Conservation (phyloP, 2,888 invertebrate genomes). For the Archaeoteleia sp. region DNA sequence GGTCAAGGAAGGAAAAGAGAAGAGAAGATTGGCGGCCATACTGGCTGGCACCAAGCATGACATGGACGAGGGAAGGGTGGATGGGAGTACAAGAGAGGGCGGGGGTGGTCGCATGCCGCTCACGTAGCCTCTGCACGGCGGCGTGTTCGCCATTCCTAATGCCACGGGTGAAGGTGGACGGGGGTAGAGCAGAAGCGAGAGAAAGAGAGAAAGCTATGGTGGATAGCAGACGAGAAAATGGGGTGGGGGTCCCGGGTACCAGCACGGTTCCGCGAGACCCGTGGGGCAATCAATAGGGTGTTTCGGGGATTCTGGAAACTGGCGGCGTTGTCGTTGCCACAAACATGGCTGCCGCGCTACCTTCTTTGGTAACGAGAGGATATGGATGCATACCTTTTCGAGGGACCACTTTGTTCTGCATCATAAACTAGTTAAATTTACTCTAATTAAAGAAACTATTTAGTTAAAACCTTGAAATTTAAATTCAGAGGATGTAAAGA, state of each 20-base stretch:
- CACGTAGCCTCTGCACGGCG: slow-evolving; percentile 79
- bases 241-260: slow-evolving; percentile 67
- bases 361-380: slow-evolving; percentile 48
- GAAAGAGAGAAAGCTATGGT: slow-evolving; percentile 53
- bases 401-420: slow-evolving; percentile 9
- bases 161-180: slow-evolving; percentile 70
- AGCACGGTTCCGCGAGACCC: slow-evolving; percentile 64
- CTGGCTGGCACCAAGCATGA: slow-evolving; percentile 69
- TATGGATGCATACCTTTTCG: slow-evolving; percentile 8
- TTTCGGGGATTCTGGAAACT: slow-evolving; percentile 75
- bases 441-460: slow-evolving; percentile 18
- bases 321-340: slow-evolving; percentile 71
- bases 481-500: too few species aligned
- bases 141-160: slow-evolving; percentile 80
- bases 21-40: slow-evolving; percentile 72
- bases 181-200: slow-evolving; percentile 53
- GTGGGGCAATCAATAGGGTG: slow-evolving; percentile 78
- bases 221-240: slow-evolving; percentile 54
- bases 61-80: slow-evolving; percentile 61
- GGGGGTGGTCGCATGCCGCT: slow-evolving; percentile 76
- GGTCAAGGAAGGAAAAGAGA: slow-evolving; percentile 60
- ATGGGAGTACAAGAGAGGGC: slow-evolving; percentile 59
- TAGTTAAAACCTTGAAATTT: too few species aligned
- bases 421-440: slow-evolving; percentile 19
- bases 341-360: slow-evolving; percentile 74